A percentile compares a stretch with the other conserved stretches of the same genome.
phyloP scores from a whole-genome alignment of 2,888 invertebrate genomes.

The Herminia tarsipennalis region DNA sequence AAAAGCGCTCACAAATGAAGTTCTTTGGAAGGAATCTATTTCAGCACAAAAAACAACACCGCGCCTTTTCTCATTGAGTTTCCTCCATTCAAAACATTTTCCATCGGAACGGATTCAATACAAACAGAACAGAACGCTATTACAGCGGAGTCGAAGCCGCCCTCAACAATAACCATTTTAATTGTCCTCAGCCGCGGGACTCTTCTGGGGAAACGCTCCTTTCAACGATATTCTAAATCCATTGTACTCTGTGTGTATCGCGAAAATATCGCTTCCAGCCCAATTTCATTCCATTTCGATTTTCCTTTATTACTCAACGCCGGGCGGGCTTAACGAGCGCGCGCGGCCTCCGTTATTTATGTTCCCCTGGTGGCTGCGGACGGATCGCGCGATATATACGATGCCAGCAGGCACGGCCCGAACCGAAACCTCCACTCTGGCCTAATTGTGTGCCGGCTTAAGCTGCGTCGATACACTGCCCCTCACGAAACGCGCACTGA shows the following conservation, averaged over 20 bases:
- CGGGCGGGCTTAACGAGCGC: slow-evolving; percentile 83
- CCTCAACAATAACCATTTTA: slow-evolving; percentile 78
- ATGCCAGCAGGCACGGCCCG: slow-evolving; percentile 67
- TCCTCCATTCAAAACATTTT: slow-evolving; percentile 73
- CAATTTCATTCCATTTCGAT: slow-evolving; percentile 86
- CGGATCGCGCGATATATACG: slow-evolving; percentile 82
- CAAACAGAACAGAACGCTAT: slow-evolving; percentile 72
- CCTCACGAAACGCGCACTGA: slow-evolving; percentile 58
- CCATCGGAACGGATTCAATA: slow-evolving; percentile 70
- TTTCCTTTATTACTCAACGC: slow-evolving; percentile 85
- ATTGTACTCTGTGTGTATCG: slow-evolving; percentile 77
- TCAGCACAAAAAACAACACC: slow-evolving; percentile 65
- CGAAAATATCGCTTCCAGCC: slow-evolving; percentile 81
- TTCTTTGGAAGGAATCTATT: slow-evolving; percentile 63
- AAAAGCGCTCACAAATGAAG: slow-evolving; percentile 68
- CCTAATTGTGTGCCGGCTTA: slow-evolving; percentile 81
- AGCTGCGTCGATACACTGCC: slow-evolving; percentile 71
- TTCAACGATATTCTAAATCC: slow-evolving; percentile 78
- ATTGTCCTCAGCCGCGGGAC: slow-evolving; percentile 73
- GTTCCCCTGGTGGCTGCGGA: slow-evolving; percentile 83
- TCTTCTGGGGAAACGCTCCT: slow-evolving; percentile 69
- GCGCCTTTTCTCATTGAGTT: slow-evolving; percentile 65
- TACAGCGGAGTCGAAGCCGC: slow-evolving; percentile 58
- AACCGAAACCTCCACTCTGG: slow-evolving; percentile 75
- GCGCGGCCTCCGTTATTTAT: slow-evolving; percentile 82